phyloP scores from a whole-genome alignment of 2,113 vertebrate genomes.

The Sterna hirundo region DNA sequence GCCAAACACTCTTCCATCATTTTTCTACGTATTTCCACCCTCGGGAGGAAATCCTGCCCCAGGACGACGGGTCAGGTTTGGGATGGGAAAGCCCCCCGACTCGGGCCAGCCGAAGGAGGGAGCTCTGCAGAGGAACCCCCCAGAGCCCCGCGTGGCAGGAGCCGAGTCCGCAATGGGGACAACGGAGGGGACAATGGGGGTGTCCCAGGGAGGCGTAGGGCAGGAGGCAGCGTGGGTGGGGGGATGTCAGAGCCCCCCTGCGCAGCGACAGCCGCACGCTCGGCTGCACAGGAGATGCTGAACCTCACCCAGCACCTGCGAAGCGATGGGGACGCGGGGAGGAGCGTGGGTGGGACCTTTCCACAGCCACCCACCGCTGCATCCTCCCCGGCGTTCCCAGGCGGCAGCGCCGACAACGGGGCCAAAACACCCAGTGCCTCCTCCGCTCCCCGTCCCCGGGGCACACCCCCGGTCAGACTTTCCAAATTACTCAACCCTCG shows the following conservation, averaged over 20 bases:
- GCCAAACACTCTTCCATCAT: neutral
- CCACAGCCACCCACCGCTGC: neutral
- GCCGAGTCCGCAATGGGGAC: accelerated
- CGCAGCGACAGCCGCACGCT: neutral
- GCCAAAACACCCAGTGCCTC: neutral
- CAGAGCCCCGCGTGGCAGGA: accelerated
- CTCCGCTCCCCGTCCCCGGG: neutral
- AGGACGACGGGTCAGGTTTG: neutral
- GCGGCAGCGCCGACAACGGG: neutral
- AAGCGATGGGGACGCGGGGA: accelerated
- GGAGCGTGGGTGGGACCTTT: neutral
- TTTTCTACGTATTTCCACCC: conserved; percentile 20
- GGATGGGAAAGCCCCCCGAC: neutral
- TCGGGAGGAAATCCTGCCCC: conserved; percentile 35
- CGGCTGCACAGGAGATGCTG: neutral
- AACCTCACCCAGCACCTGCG: neutral
- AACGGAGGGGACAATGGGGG: accelerated
- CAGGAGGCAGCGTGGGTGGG: neutral
- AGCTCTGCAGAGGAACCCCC: neutral
- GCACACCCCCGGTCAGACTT: accelerated
- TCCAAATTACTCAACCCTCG: neutral
- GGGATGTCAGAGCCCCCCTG: neutral
- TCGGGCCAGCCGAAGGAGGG: neutral
- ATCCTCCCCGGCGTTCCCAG: neutral
- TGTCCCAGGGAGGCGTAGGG: neutral